Evolutionary conservation across 2,888 invertebrate species (phyloP).

Genomic region (Lepidocyrtinus sp.): DNA sequence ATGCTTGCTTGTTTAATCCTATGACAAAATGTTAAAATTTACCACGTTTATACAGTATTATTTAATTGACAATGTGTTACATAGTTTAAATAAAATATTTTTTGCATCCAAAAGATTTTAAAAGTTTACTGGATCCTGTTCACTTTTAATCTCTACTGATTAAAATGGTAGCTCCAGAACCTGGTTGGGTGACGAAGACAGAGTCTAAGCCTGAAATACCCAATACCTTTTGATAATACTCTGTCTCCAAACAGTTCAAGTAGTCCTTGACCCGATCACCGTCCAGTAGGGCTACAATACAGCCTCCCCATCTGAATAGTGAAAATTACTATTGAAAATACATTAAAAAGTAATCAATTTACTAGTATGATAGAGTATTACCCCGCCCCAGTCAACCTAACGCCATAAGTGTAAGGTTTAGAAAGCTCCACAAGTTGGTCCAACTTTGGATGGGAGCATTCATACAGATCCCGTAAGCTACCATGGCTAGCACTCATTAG

Average conservation of each 20-base stretch:
- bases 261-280: constrained; percentile 79
- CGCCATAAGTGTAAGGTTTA: constrained; percentile 81
- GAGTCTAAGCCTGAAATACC: constrained; percentile 74
- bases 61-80: too few relatives aligned
- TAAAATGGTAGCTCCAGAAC: constrained; percentile 72
- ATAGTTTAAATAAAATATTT: too few relatives aligned
- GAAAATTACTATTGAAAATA: background rate
- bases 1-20: too few relatives aligned
- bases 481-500: constrained; percentile 92
- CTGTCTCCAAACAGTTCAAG: constrained; percentile 79
- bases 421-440: constrained; percentile 87
- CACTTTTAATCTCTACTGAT: constrained; percentile 5
- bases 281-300: constrained; percentile 88
- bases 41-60: constrained; percentile 20
- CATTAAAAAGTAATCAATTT: too few relatives aligned
- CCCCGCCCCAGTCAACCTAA: constrained; percentile 97
- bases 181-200: constrained; percentile 81
- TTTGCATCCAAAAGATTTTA: too few relatives aligned
- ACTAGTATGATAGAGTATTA: too few relatives aligned
- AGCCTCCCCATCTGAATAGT: constrained; percentile 92
- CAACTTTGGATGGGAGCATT: constrained; percentile 92
- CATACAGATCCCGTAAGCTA: constrained; percentile 88
- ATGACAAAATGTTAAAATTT: background rate
- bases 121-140: too few relatives aligned
- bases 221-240: constrained; percentile 77